Evolutionary conservation across 2,113 vertebrate genomes (phyloP).

Genomic region (Pseudonaja textilis): DNA sequence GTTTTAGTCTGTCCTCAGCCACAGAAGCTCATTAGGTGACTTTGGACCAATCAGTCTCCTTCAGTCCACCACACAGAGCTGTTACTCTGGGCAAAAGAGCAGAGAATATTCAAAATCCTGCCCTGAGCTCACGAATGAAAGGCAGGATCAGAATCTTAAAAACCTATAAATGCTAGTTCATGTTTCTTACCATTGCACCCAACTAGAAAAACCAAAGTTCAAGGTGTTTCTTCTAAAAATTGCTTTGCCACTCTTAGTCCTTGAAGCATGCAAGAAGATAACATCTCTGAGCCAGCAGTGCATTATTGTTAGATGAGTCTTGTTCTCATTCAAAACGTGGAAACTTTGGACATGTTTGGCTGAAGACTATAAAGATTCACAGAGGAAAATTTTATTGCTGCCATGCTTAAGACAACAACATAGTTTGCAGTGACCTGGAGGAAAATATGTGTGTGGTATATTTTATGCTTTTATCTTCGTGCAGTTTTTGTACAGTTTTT

Average conservation of each 20-base stretch:
- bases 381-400: background rate
- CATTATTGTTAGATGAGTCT: background rate
- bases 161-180: background rate
- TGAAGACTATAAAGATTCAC: background rate
- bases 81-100: background rate
- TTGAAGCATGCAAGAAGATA: background rate
- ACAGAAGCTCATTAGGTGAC: background rate
- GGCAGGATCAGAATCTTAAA: background rate
- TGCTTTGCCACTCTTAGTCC: background rate
- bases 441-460: background rate
- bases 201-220: background rate
- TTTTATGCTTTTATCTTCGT: no score
- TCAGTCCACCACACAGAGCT: background rate
- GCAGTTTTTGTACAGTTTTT: no score
- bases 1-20: background rate
- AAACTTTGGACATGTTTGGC: background rate
- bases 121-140: background rate
- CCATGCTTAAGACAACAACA: background rate
- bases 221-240: background rate
- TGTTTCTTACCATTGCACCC: background rate
- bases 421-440: background rate
- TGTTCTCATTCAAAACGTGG: background rate
- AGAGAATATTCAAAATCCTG: background rate
- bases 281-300: accelerated
- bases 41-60: background rate